phyloP scores from a whole-genome alignment of 2,113 vertebrate species.

The Nibea coibor region DNA sequence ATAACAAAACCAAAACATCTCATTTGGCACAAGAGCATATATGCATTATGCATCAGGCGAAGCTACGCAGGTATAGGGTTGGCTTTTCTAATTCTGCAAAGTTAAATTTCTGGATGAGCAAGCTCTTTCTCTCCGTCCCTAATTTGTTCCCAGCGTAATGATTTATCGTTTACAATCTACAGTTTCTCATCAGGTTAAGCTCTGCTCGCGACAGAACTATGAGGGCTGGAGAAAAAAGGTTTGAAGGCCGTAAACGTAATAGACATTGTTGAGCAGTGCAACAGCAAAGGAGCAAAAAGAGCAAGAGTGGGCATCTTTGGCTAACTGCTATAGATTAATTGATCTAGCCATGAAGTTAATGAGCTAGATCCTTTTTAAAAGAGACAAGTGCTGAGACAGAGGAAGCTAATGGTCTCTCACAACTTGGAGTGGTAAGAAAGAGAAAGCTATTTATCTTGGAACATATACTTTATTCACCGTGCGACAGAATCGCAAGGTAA shows the following conservation, averaged over 20 bases:
- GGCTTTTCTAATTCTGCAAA: too few relatives aligned
- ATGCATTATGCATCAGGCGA: background rate
- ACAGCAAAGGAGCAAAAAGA: conserved; percentile 57
- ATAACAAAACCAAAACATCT: conserved; percentile 9
- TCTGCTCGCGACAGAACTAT: conserved; percentile 12
- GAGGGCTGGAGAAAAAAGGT: background rate
- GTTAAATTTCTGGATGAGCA: background rate
- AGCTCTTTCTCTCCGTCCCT: background rate
- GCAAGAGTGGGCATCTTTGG: conserved; percentile 73
- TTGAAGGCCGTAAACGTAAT: conserved; percentile 39
- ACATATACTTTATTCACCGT: conserved; percentile 65
- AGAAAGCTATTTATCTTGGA: conserved; percentile 61
- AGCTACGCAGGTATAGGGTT: background rate
- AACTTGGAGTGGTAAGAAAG: conserved; percentile 52
- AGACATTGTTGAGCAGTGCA: conserved; percentile 39
- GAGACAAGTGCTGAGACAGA: conserved; percentile 76
- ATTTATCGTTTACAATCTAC: conserved; percentile 15
- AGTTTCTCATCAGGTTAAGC: conserved; percentile 16
- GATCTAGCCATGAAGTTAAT: conserved; percentile 81
- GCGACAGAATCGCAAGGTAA: conserved; percentile 60
- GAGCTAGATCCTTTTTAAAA: conserved; percentile 80
- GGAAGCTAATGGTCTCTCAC: conserved; percentile 75
- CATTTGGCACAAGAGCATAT: background rate
- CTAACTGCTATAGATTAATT: conserved; percentile 85
- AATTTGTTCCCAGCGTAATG: background rate